Evolutionary conservation across 2,797 vertebrate species (phyloP).

Genomic region (Siniperca scherzeri): DNA sequence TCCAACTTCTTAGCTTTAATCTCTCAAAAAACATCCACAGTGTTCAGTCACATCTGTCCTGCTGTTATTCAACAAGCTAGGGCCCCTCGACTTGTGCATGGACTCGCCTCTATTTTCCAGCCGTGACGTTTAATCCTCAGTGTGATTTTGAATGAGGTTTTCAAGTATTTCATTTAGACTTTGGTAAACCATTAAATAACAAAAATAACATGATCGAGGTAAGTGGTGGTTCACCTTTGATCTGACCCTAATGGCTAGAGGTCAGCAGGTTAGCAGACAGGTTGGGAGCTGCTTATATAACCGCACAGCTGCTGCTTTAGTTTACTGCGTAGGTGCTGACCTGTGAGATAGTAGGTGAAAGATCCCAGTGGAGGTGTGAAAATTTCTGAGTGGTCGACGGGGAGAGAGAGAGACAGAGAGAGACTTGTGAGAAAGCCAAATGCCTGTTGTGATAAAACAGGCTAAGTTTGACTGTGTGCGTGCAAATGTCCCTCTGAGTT

Average conservation of each 20-base stretch:
- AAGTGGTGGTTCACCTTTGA: slow-evolving; percentile 55
- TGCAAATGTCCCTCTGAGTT: slow-evolving; percentile 57
- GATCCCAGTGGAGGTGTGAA: slow-evolving; percentile 63
- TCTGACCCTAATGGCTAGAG: slow-evolving; percentile 26
- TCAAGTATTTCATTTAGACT: neutral
- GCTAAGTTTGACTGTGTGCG: slow-evolving; percentile 57
- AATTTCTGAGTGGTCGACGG: slow-evolving; percentile 38
- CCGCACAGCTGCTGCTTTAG: slow-evolving; percentile 67
- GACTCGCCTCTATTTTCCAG: too few relatives aligned
- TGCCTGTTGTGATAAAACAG: slow-evolving; percentile 31
- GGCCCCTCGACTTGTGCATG: too few relatives aligned
- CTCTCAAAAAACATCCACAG: too few relatives aligned
- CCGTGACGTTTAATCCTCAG: too few relatives aligned
- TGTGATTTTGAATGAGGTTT: neutral
- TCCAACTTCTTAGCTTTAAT: too few relatives aligned
- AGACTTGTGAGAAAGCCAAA: slow-evolving; percentile 42
- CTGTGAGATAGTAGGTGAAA: slow-evolving; percentile 51
- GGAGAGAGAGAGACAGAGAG: slow-evolving; percentile 12
- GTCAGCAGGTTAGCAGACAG: slow-evolving; percentile 51
- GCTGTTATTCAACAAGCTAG: too few relatives aligned
- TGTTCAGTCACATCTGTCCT: too few relatives aligned
- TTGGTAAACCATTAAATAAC: neutral
- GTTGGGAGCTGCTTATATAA: slow-evolving; percentile 64
- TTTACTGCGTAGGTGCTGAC: slow-evolving; percentile 50
- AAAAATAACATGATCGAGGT: neutral